Conservation (phyloP, 2,888 invertebrate species). For the Plagiodera versicolora region DNA sequence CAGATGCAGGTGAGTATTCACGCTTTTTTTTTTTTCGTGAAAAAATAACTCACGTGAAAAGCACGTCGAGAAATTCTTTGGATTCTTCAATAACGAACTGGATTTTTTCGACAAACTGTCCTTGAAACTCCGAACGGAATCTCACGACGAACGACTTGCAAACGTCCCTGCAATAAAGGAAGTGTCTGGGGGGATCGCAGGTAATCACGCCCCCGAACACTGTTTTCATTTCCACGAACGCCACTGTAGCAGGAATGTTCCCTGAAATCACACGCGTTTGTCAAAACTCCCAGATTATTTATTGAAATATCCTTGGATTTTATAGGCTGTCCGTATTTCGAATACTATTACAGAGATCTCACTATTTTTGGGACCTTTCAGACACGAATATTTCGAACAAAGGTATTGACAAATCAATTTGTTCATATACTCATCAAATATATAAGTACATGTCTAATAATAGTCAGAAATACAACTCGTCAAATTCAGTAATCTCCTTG, state of each 20-base stretch:
- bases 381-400: no score
- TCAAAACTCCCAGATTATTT: no score
- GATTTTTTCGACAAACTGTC: constrained; percentile 65
- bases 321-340: no score
- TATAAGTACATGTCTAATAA: no score
- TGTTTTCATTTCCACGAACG: constrained; percentile 54
- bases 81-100: constrained; percentile 64
- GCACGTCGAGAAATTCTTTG: constrained; percentile 58
- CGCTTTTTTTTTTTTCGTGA: no score
- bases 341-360: no score
- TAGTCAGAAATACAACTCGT: no score
- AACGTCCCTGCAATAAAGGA: constrained; percentile 20
- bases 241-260: constrained; percentile 62
- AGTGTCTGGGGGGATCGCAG: constrained; percentile 54
- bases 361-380: no score
- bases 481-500: no score
- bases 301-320: no score
- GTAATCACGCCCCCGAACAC: constrained; percentile 62
- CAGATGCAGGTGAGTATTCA: background rate
- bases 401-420: no score
- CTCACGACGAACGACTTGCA: constrained; percentile 56
- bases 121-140: constrained; percentile 62
- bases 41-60: constrained; percentile 58
- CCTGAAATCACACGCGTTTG: constrained; percentile 55
- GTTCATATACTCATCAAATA: no score